Percentiles rank a stretch among this genome's conserved stretches.
Evolutionary conservation across 2,888 invertebrate genomes (phyloP).

Genomic region (Eurytoma adleriae): DNA sequence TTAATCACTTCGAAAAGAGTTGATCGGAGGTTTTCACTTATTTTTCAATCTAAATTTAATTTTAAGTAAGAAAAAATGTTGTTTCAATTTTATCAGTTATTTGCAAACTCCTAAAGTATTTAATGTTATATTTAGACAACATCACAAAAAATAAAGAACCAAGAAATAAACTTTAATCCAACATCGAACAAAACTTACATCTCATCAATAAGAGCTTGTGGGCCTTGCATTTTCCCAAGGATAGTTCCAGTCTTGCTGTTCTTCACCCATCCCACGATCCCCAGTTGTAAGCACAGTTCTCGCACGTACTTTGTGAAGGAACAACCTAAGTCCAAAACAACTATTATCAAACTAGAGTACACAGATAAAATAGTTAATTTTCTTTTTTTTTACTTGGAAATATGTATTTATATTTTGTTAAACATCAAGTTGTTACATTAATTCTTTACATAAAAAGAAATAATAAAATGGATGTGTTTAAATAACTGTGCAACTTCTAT

Average conservation of each 20-base stretch:
- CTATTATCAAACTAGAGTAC: neutral
- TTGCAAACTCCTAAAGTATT: no score
- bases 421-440: no score
- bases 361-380: neutral
- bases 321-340: slow-evolving; percentile 80
- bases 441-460: no score
- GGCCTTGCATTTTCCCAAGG: slow-evolving; percentile 92
- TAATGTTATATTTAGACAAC: no score
- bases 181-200: slow-evolving; percentile 81
- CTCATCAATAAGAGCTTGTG: slow-evolving; percentile 85
- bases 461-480: no score
- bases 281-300: slow-evolving; percentile 85
- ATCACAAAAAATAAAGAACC: no score
- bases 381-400: neutral
- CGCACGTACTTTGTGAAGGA: slow-evolving; percentile 93
- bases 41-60: neutral
- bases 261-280: slow-evolving; percentile 93
- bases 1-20: no score
- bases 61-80: neutral
- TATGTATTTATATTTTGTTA: neutral
- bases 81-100: no score
- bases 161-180: neutral
- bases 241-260: slow-evolving; percentile 93
- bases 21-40: no score
- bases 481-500: no score